Base-by-base conservation (phyloP, 2,113 vertebrate genomes). In the Sylvilagus bachmani region DNA sequence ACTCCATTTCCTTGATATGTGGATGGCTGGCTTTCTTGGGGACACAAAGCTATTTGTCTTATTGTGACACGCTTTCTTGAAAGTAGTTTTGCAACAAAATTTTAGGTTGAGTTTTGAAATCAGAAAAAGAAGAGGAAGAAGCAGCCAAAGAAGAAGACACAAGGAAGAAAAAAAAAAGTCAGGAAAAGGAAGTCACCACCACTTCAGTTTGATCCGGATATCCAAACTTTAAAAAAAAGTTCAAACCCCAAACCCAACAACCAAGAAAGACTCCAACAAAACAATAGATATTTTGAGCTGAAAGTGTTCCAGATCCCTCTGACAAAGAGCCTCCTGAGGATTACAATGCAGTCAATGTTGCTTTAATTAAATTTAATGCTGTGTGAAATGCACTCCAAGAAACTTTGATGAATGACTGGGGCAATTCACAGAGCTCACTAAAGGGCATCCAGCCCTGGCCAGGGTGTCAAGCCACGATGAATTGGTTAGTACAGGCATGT, bases 301-400 rank as follows among this genome's bases (percentile, higher is more conserved):
- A 98, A 98, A 98, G 98, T 98, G 98, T 98, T 98, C 98, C 98
- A 97, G 97, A 96, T 97, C 96, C 98, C 98, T 94, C 97, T 98
- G 98, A 98, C 98, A 99, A 98, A 98, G 97, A 98, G 97, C 96
- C 98, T 98, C 98, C 97, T 55, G 98, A 98, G 98, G 98, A 98
- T 98, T 98, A 98, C 98, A 98, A 98, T 98, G 98, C 98, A 98
- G 99, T 98, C 98, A 98, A 98, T 98, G 98, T 98, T 98, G 99
- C 99, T 99, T 99, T 99, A 99, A 99, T 99, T 98, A 99, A 99
- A 99, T 99, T 98, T 99, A 99, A 98, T 98, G 97, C 98, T 98
- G 98, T 99, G 98, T 98, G 98, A 98, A 98, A 99, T 98, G 98
- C 98, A 98, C 98, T 98, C 98, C 97, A 97, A 98, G 98, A 98